phyloP scores from a whole-genome alignment of 2,113 vertebrate genomes.

The Uria lomvia region DNA sequence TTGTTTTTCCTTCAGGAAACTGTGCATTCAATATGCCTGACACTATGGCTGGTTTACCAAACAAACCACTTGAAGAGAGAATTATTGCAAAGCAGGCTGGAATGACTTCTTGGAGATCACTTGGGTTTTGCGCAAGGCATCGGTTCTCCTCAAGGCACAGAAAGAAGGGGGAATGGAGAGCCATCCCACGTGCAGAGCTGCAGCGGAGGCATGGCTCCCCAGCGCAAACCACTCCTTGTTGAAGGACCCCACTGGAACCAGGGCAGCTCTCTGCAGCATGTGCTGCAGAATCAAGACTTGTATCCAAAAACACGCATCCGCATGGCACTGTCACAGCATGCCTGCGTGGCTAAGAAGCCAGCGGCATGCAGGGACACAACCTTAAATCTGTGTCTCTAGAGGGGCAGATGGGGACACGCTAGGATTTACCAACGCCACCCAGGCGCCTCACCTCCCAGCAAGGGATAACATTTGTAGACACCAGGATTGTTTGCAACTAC shows the following conservation, averaged over 20 bases:
- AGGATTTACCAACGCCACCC: background rate
- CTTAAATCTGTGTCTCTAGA: background rate
- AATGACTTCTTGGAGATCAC: background rate
- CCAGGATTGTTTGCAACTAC: background rate
- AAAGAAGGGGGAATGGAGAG: background rate
- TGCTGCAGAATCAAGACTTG: background rate
- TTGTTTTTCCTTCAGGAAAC: background rate
- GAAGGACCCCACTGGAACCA: background rate
- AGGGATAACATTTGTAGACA: background rate
- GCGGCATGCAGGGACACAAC: background rate
- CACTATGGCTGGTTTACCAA: background rate
- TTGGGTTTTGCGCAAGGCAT: background rate
- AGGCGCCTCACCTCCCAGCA: background rate
- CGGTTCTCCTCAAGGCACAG: fast-evolving
- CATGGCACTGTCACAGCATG: background rate
- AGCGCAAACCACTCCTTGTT: background rate
- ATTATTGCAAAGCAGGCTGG: background rate
- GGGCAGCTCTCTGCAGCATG: fast-evolving
- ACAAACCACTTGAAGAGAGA: background rate
- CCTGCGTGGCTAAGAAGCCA: background rate
- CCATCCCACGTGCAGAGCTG: fast-evolving
- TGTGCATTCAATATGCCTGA: background rate
- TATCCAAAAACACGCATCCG: background rate
- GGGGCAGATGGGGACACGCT: background rate
- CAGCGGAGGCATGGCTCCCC: background rate